Base-by-base conservation (phyloP, 2,113 vertebrate genomes). In the Aphyosemion australe region DNA sequence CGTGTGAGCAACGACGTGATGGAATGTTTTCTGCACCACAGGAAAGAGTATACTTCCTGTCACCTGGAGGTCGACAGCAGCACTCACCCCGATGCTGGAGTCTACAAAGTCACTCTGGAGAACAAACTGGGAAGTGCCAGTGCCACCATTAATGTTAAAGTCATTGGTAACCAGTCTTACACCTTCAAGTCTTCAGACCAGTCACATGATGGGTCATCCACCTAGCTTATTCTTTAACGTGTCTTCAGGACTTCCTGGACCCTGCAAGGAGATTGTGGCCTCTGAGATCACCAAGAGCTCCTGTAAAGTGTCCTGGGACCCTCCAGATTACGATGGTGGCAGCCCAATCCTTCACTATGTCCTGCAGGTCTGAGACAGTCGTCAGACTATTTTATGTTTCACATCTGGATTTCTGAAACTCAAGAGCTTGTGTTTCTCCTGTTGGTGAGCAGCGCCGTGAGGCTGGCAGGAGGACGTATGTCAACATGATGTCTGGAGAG, bases 401-500 rank as follows among this genome's bases (percentile, higher is more conserved):
- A 15, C 8, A 15, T 55, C 56, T 11, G 43, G 55, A 19, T 13
- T 9, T 15, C 14, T 43, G 16, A 61, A 56, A 11, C 16, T 6
- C 14, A n/a, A 2, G 18, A 8, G 46, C 13, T 61, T 49, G 1
- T 13, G 12, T 15, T 15, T n/a, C 61, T 9, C 14, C 13, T 34
- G 2, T 39, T 16, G 21, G n/a, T 48, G 14, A 68, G 50, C 66
- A 99, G 90, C 95, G 97, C 18, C 95, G 97, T 85, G 97, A 99
- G 88, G 95, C 97, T 56, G 96, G 96, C 65, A 92, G 95, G 62
- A 96, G 95, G 87, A 99, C 97, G 0, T 99, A 98, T 12, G 94
- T 95, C 68, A 96, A 97, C 80, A 94, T 98, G 72, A 99, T 99
- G 97, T 99, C 97, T 50, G 97, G 96, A 84, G 97, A 99, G 89